These are phyloP conservation scores for Coremacera marginata DNA, from an alignment of 2,888 invertebrate genomes.

Conservation along the genomic window DNA sequence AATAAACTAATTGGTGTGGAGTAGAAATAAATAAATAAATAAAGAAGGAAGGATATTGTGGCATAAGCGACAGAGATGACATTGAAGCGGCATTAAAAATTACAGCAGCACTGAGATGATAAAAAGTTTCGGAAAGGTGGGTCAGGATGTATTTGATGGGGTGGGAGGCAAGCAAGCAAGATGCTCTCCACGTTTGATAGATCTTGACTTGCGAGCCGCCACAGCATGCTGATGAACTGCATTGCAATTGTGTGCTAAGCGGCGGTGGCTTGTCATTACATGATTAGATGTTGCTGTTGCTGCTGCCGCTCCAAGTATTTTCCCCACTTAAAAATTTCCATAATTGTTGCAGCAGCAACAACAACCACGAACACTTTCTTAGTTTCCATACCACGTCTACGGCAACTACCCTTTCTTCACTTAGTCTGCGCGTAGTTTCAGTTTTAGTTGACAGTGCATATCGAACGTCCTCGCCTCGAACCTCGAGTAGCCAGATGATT, in stretches of 20 bases:
- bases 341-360: neutral
- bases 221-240: neutral
- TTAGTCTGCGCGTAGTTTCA: neutral
- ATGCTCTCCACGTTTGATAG: neutral
- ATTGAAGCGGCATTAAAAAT: neutral
- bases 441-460: neutral
- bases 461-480: neutral
- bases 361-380: neutral
- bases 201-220: neutral
- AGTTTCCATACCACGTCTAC: neutral
- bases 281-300: neutral
- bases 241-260: neutral
- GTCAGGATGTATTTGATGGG: neutral
- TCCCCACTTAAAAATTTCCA: neutral
- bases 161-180: neutral
- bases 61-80: constrained; percentile 12
- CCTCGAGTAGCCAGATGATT: constrained; percentile 22
- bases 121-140: neutral
- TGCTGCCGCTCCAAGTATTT: neutral
- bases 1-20: constrained; percentile 29
- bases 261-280: constrained; percentile 2
- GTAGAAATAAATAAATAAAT: neutral
- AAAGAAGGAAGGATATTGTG: constrained; percentile 8
- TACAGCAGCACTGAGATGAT: too few species aligned
- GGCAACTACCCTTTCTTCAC: neutral